A percentile compares a stretch with the other conserved stretches of the same genome.
Evolutionary conservation across 2,797 vertebrate species (phyloP).

Genomic region (Brachymystax lenok): DNA sequence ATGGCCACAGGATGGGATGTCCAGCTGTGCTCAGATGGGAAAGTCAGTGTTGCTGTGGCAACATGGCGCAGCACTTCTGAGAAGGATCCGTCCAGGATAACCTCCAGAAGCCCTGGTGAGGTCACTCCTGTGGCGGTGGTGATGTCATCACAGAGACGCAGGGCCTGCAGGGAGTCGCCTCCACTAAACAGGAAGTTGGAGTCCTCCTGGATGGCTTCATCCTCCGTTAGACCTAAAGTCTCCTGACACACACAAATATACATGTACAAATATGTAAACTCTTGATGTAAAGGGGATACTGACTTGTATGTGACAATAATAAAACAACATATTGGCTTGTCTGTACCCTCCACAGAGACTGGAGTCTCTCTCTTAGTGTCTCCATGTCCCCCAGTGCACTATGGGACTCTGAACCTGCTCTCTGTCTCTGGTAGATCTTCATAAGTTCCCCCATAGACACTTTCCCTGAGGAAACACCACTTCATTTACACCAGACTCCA

Average conservation of each 20-base stretch:
- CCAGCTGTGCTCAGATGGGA: constrained; percentile 38
- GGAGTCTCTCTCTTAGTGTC: constrained; percentile 79
- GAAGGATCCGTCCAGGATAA: constrained; percentile 81
- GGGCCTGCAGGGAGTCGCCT: constrained; percentile 89
- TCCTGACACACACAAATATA: constrained; percentile 67
- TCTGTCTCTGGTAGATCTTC: constrained; percentile 77
- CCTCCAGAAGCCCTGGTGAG: constrained; percentile 83
- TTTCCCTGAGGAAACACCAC: constrained; percentile 80
- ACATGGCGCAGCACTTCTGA: constrained; percentile 79
- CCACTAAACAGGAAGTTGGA: constrained; percentile 86
- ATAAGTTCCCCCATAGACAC: constrained; percentile 81
- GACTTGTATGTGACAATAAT: background rate
- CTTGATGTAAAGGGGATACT: background rate
- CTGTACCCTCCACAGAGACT: constrained; percentile 88
- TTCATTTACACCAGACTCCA: background rate
- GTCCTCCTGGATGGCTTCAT: constrained; percentile 68
- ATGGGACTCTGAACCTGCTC: constrained; percentile 56
- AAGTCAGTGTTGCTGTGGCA: constrained; percentile 39
- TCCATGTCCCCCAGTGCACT: constrained; percentile 57
- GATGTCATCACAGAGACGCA: constrained; percentile 81
- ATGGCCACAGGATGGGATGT: constrained; percentile 2
- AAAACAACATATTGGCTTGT: background rate
- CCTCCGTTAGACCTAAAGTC: constrained; percentile 73
- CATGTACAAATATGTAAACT: background rate
- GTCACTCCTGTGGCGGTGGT: constrained; percentile 68